Base-by-base conservation (phyloP, 2,797 vertebrate species). In the Rhinichthys osculus region DNA sequence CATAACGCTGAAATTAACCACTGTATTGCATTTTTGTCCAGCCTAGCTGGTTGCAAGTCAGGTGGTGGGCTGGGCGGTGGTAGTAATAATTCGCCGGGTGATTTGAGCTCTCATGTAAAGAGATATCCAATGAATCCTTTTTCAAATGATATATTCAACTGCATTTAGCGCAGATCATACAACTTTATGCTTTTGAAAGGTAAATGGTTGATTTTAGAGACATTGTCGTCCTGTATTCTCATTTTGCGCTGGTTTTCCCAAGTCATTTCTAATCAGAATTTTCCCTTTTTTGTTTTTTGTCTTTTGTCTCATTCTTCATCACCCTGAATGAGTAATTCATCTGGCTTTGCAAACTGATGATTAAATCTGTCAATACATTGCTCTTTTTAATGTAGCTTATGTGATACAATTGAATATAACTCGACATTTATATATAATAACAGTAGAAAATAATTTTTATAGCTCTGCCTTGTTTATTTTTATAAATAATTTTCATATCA, bases 41-140 rank as follows among this genome's bases (percentile, higher is more conserved):
- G 57, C 78, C 84, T 57, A 57, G 84, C 84, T 85, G 52, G 47
- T 40, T 54, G 78, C 62, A 70, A 78, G 83, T 85, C 64, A 84
- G 81, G 85, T 84, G 87, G 30, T 73, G 87, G 73, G 71, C 71
- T 52, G 86, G 71, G 87, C 82, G 81, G 86, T 86, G 87, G 83
- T 87, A 77, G 74, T 86, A 47, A 67, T 70, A 79, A 88, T 82
- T 70, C 50, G 86, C 89, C 86, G 86, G 84, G 84, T 87, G 66
- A 76, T 64, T 81, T 38, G 77, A 69, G 27, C 47, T 67, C 3
- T 40, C 21, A 17, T 62, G 40, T 67, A 50, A 71, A 81, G 67
- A 81, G 23, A 52, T 40, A 52, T 14, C 21, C 47, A 21, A 66
- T 54, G 27, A 57, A 57, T 13, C 7, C 7, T 13, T 7, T 69